phyloP scores from a whole-genome alignment of 1,140 invertebrate genomes.

The Varroa destructor region DNA sequence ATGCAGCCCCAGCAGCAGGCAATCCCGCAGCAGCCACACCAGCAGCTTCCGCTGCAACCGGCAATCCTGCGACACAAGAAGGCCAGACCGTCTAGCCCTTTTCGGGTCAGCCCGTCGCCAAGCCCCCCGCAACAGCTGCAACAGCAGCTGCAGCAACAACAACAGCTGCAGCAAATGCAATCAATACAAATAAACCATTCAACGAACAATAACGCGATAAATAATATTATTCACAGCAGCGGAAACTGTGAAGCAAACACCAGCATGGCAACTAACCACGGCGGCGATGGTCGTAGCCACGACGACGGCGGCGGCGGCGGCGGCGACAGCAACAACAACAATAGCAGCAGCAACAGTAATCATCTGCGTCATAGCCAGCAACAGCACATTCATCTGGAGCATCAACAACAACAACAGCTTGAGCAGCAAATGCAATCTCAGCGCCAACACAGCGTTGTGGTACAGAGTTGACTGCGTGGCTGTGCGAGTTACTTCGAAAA shows the following conservation, averaged over 20 bases:
- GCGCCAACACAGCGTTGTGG: too few relatives aligned
- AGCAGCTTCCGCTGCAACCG: slow-evolving; percentile 22
- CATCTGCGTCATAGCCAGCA: too few relatives aligned
- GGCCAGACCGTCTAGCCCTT: slow-evolving; percentile 24
- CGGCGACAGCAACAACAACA: too few relatives aligned
- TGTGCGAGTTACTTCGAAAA: too few relatives aligned
- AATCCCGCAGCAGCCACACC: neutral
- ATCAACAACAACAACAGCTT: too few relatives aligned
- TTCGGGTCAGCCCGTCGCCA: neutral
- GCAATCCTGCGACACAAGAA: slow-evolving; percentile 26
- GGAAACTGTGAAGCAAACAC: neutral
- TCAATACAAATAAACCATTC: neutral
- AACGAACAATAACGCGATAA: neutral
- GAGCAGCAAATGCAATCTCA: too few relatives aligned
- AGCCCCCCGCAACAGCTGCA: slow-evolving; percentile 4
- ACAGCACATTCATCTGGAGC: too few relatives aligned
- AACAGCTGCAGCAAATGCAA: neutral
- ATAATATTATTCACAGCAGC: neutral
- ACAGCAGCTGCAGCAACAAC: slow-evolving; percentile 1
- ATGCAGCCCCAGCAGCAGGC: neutral
- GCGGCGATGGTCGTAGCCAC: too few relatives aligned
- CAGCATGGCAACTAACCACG: too few relatives aligned
- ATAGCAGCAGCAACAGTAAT: too few relatives aligned
- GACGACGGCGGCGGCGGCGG: too few relatives aligned
- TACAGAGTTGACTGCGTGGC: too few relatives aligned